phyloP scores from a whole-genome alignment of 2,888 invertebrate species.

The Heliconius hortense region DNA sequence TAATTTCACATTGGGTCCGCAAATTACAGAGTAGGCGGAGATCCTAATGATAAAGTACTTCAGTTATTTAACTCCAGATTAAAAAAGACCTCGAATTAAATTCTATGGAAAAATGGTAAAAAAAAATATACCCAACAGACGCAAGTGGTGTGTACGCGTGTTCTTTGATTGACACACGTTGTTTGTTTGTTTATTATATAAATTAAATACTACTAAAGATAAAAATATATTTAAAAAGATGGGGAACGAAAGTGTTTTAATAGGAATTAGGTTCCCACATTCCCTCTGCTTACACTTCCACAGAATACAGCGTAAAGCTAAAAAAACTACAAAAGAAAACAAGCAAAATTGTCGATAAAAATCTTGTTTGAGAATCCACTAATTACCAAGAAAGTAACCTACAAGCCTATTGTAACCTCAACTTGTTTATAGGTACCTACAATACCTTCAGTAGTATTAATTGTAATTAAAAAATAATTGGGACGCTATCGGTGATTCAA shows the following conservation, averaged over 20 bases:
- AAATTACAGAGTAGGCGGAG: too few relatives aligned
- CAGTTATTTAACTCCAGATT: neutral
- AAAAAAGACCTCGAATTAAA: too few relatives aligned
- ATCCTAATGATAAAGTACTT: too few relatives aligned
- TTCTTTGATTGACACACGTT: neutral
- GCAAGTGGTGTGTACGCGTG: neutral
- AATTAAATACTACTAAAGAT: too few relatives aligned
- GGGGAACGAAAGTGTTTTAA: too few relatives aligned
- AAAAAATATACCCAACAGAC: neutral
- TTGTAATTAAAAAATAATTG: slow-evolving; percentile 34
- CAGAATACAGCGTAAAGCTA: too few relatives aligned
- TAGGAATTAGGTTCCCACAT: too few relatives aligned
- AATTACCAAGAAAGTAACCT: slow-evolving; percentile 28
- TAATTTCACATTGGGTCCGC: too few relatives aligned
- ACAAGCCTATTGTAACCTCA: slow-evolving; percentile 25
- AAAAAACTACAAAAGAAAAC: neutral
- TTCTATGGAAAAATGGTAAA: neutral
- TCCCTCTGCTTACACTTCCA: too few relatives aligned
- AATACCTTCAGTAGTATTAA: slow-evolving; percentile 15
- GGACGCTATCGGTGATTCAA: slow-evolving; percentile 8
- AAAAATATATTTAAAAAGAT: too few relatives aligned
- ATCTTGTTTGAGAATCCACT: slow-evolving; percentile 15
- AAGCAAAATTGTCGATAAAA: neutral
- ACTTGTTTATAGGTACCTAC: slow-evolving; percentile 25
- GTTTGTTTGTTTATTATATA: too few relatives aligned